Evolutionary conservation across 2,797 vertebrate species (phyloP).

Genomic region (Erethizon dorsatum): DNA sequence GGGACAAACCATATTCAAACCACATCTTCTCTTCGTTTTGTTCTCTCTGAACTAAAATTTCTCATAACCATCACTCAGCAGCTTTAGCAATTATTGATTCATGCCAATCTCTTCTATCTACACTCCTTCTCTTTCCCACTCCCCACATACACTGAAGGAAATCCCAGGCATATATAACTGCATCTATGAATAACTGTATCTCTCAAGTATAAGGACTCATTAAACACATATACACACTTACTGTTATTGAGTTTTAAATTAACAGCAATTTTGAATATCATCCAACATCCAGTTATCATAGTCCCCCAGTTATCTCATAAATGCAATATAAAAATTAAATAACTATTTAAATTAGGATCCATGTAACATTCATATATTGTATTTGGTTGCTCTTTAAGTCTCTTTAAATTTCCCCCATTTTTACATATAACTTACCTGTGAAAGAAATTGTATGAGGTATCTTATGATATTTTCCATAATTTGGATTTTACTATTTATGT

Average conservation of each 20-base stretch:
- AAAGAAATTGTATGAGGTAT: neutral
- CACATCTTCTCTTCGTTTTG: neutral
- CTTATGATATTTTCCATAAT: conserved; percentile 24
- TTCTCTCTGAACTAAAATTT: neutral
- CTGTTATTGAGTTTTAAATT: neutral
- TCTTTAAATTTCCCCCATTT: neutral
- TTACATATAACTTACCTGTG: neutral
- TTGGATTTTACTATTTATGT: conserved; percentile 6
- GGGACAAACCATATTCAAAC: neutral
- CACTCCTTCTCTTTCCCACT: neutral
- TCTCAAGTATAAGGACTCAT: neutral
- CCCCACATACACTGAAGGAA: neutral
- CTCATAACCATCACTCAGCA: neutral
- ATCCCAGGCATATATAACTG: neutral
- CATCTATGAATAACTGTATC: neutral
- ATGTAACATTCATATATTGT: neutral
- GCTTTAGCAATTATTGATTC: neutral
- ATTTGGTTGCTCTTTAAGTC: neutral
- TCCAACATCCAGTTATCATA: neutral
- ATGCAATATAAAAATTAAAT: neutral
- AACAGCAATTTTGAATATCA: conserved; percentile 6
- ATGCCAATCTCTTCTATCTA: neutral
- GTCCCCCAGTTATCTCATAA: conserved; percentile 43
- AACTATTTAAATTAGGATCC: neutral
- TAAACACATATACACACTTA: neutral